Percentiles rank a stretch among this genome's conserved stretches.
Evolutionary conservation across 1,140 invertebrate species (phyloP).

Genomic region (Cyphomyrmex costatus): DNA sequence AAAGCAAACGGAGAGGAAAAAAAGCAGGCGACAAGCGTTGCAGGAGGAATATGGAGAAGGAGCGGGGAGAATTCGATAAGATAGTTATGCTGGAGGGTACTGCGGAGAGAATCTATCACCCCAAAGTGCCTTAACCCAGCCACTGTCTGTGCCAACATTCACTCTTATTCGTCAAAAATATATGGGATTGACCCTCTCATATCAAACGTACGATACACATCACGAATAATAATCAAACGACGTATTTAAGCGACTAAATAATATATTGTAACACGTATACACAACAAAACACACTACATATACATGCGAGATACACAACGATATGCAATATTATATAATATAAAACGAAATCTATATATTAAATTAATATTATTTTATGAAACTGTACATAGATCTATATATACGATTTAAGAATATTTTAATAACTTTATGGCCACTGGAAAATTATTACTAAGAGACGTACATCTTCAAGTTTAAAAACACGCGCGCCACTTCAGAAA

Average conservation of each 20-base stretch:
- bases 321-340: slow-evolving; percentile 78
- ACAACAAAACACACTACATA: not conserved
- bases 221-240: slow-evolving; percentile 79
- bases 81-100: slow-evolving; percentile 80
- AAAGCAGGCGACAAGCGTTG: slow-evolving; percentile 61
- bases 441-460: slow-evolving; percentile 72
- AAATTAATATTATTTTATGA: slow-evolving; percentile 85
- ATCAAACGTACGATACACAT: slow-evolving; percentile 78
- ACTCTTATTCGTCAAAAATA: slow-evolving; percentile 70
- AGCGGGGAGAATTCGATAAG: slow-evolving; percentile 70
- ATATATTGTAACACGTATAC: slow-evolving; percentile 76
- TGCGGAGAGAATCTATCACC: slow-evolving; percentile 81
- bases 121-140: slow-evolving; percentile 85
- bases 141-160: slow-evolving; percentile 84
- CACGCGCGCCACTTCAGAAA: not conserved
- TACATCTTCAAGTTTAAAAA: slow-evolving; percentile 59
- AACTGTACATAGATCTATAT: slow-evolving; percentile 82
- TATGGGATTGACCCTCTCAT: slow-evolving; percentile 76
- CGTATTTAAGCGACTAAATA: slow-evolving; percentile 80
- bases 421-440: slow-evolving; percentile 76
- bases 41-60: slow-evolving; percentile 42
- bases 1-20: slow-evolving; percentile 60
- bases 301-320: slow-evolving; percentile 29
- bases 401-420: slow-evolving; percentile 79
- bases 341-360: slow-evolving; percentile 78